phyloP scores from a whole-genome alignment of 2,888 invertebrate genomes.

The Ornithoptera alexandrae region DNA sequence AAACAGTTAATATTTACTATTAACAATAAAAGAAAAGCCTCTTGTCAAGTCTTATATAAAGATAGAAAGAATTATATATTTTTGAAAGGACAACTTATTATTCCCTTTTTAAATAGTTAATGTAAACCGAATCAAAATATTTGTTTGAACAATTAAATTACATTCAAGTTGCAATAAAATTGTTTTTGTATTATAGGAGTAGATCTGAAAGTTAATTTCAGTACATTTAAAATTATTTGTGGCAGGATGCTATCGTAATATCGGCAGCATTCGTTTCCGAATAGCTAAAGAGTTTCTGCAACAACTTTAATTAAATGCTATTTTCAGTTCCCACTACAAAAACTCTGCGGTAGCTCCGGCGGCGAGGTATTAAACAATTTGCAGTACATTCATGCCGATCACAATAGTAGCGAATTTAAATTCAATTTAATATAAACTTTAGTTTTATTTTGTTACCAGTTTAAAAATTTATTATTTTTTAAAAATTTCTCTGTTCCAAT shows the following conservation, averaged over 20 bases:
- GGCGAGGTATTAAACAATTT: constrained; percentile 12
- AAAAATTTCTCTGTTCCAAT: no score
- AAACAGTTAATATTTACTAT: no score
- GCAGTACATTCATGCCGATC: background rate
- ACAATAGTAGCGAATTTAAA: constrained; percentile 8
- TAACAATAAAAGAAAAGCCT: no score
- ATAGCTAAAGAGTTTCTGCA: background rate
- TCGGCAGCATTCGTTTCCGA: background rate
- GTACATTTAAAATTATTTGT: background rate
- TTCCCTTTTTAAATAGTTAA: no score
- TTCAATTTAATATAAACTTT: background rate
- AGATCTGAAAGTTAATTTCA: no score
- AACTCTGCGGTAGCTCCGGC: constrained; percentile 7
- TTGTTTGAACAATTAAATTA: no score
- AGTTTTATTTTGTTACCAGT: background rate
- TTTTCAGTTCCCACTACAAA: constrained; percentile 17
- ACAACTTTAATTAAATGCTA: constrained; percentile 20
- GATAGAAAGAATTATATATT: no score
- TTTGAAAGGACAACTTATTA: no score
- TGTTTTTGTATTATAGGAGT: no score
- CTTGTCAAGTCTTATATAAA: no score
- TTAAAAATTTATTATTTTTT: background rate
- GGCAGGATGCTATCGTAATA: background rate
- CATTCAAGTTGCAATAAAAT: no score
- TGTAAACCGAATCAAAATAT: no score